Evolutionary conservation across 2,113 vertebrate genomes (phyloP), one percentile per base, ranked within the genome.

Genomic region (Otocyon megalotis): DNA sequence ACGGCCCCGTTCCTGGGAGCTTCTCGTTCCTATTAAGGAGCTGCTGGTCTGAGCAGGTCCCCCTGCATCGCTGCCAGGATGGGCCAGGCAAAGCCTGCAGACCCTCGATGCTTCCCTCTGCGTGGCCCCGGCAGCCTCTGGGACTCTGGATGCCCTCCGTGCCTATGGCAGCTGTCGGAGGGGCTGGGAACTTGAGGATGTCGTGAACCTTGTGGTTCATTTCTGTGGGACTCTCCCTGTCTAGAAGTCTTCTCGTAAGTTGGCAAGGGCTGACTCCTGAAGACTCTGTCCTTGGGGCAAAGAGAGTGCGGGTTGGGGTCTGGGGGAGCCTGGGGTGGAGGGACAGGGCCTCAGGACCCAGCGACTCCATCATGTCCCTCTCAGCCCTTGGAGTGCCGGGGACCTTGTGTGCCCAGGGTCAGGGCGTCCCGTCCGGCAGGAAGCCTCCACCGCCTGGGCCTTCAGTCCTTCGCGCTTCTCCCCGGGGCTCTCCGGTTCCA

Each of bases 341-440:
- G 43, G 3, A 1, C 48, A 3, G 10, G 4, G 48, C 54, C 76
- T 62, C 2, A 1, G 48, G 56, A 63, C 32, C 53, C 2, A 0
- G 4, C 3, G 28, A 26, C 28, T 48, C 50, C 9, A 0, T 56
- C 17, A 12, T 14, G 43, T 19, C 20, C 50, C 8, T n/a, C 24
- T 76, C 35, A 3, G 35, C 35, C 35, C 69, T 5, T 72, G 2
- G 4, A 71, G 26, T 26, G 4, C 11, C 62, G 10, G 4, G 11
- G 62, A 5, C 26, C 62, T 4, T 65, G 28, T 15, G 30, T 14
- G 63, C 13, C 63, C 5, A 24, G 63, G 63, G 43, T 43, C 6
- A 43, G 43, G 6, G 43, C 43, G 43, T 7, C 43, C 43, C 43
- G 43, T 43, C 37, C 22, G 7, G 71, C 11, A 30, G 84, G 53